A percentile compares a stretch with the other conserved stretches of the same genome.
These are phyloP conservation scores for Bujurquina vittata DNA, from an alignment of 2,113 vertebrate genomes.

Conservation along the genomic window DNA sequence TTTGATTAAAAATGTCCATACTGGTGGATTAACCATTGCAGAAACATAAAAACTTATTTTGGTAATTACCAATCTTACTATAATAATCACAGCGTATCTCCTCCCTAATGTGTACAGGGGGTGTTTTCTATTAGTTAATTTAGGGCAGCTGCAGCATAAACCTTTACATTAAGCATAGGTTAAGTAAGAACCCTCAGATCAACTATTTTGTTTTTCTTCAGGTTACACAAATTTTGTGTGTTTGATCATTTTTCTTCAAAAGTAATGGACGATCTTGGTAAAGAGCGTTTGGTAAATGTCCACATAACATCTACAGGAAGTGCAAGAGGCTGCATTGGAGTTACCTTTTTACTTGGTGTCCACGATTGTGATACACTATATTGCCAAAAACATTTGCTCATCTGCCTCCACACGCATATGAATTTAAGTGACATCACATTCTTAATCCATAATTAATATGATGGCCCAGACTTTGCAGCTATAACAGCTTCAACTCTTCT, in stretches of 20 bases:
- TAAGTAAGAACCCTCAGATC: background rate
- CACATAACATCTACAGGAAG: background rate
- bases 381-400: no score
- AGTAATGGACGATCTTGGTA: background rate
- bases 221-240: background rate
- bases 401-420: no score
- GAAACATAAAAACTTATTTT: no score
- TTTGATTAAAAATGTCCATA: background rate
- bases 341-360: background rate
- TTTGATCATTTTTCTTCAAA: background rate
- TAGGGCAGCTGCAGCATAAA: background rate
- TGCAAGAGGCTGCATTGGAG: background rate
- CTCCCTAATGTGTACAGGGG: no score
- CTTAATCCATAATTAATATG: no score
- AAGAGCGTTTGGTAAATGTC: background rate
- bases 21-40: background rate
- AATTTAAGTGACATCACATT: no score
- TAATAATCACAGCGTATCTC: no score
- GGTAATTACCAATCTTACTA: no score
- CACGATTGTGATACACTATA: background rate
- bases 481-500: no score
- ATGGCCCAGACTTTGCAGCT: no score
- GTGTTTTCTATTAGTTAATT: no score
- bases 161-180: background rate
- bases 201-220: background rate